phyloP scores from a whole-genome alignment of 2,113 vertebrate species.

The Lonchura striata region DNA sequence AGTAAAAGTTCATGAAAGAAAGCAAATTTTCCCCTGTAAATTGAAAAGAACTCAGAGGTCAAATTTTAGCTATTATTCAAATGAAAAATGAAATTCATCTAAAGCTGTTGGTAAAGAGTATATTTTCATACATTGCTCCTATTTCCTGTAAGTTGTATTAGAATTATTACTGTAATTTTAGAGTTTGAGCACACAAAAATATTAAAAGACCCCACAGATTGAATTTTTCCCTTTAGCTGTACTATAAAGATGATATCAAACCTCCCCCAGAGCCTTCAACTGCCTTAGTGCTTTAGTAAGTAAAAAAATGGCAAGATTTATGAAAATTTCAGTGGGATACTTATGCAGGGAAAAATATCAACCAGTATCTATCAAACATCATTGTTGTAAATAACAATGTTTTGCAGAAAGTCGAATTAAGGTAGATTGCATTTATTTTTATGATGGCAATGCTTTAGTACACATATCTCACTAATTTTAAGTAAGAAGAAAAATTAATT shows the following conservation, averaged over 20 bases:
- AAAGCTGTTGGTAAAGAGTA: neutral
- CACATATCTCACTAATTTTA: neutral
- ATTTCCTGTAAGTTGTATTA: slow-evolving; percentile 26
- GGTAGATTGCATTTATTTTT: slow-evolving; percentile 19
- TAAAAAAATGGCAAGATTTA: neutral
- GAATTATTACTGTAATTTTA: slow-evolving; percentile 36
- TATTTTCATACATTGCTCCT: neutral
- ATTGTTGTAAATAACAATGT: slow-evolving; percentile 18
- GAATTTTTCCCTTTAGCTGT: slow-evolving; percentile 32
- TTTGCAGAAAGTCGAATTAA: slow-evolving; percentile 53
- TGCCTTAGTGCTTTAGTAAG: slow-evolving; percentile 36
- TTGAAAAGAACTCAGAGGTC: slow-evolving; percentile 22
- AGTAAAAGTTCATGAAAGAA: neutral
- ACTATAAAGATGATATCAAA: neutral
- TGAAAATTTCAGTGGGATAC: slow-evolving; percentile 38
- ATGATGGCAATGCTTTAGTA: neutral
- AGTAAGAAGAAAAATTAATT: neutral
- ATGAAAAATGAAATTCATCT: neutral
- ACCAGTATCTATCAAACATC: neutral
- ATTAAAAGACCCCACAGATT: neutral
- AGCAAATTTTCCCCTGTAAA: neutral
- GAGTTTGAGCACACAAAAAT: neutral
- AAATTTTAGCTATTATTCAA: slow-evolving; percentile 27
- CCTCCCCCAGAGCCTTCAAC: slow-evolving; percentile 24
- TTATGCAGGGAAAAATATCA: slow-evolving; percentile 31